Base-by-base conservation (phyloP, 92 coral and sea anemone species). In the Siderastrea radians region DNA sequence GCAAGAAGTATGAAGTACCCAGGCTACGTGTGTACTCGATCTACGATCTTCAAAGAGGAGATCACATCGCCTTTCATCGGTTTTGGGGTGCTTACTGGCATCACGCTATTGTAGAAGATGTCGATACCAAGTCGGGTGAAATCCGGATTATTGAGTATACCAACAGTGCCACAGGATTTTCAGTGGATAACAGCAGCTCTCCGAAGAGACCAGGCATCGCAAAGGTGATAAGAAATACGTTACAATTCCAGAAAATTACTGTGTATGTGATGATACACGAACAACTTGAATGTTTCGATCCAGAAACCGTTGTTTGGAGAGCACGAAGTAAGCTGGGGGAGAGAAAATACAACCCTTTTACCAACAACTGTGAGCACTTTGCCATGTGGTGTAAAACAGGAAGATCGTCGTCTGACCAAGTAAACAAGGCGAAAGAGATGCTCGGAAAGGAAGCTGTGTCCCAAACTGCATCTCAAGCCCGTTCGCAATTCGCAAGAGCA, bases 311-410 rank as follows among this genome's bases (percentile, higher is more conserved):
- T 43, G 12, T 73, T 9, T 8, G 55, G 76, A 85, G 74, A 75
- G 89, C 89, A 67, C 75, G 13, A 65, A 53, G 68, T 15, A 85
- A 64, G 75, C 13, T 77, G 17, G 89, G 77, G 49, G 77, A 77
- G 2, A 65, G 62, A 9, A 46, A 43, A 43, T 85, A 77, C 84
- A 43, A 67, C 63, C 89, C 50, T 65, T 6, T 85, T 0, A 76
- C 77, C 68, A 76, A 85, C 44, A 83, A 83, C 53, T 83, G 87
- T 26, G 87, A 83, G 55, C 87, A 83, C 55, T 83, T 83, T 83
- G 87, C 83, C 8, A 76, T 77, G 89, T 85, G 89, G 89, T 85
- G 89, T 70, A 77, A 64, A 16, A 85, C 89, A 38, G 89, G 89
- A 44, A 49, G 9, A 73, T 73, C 77, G 8, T 73, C 77, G 3